Base-by-base conservation (phyloP, 2,888 invertebrate species). In the Leucozona laternaria region DNA sequence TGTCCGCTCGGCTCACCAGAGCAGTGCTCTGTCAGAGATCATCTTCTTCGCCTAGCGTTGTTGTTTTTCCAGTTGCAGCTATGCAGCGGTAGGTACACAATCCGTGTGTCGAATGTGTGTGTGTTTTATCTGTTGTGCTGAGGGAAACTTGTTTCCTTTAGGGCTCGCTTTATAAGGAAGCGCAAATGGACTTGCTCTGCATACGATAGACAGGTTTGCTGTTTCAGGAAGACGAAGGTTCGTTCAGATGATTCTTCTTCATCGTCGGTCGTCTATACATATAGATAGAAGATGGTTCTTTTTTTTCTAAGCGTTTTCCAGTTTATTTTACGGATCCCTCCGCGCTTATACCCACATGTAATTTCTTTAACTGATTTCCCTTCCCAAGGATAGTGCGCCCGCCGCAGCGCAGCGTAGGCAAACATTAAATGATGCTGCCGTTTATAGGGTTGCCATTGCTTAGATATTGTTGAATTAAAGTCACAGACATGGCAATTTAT, bases 111-210 rank as follows among this genome's bases (percentile, higher is more conserved):
- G 4, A 25, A 25, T 31, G 53, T 34, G 79, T 34, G 79, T 80
- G 68, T 77, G 55, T 15, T 20, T 15, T 6, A 13, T 37, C 25
- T 20, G 13, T 43, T 62, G 50, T 75, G 62, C 40, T 55, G 60
- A 43, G 75, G 68, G 81, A 66, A 86, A 86, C 86, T 82, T 81
- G 82, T 86, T 86, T 86, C 75, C 86, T 86, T 82, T 86, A 86
- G 86, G 86, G 86, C 86, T 82, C 53, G 34, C 73, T 86, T 70
- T 71, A 86, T 82, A 86, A 86, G 86, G 86, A 86, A 86, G 86
- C 86, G 86, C 82, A 86, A 79, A 81, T 78, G 78, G 78, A 86
- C 78, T 86, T 86, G 82, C 78, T 86, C 86, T 86, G 86, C 86
- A 86, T 86, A 86, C 86, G 73, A 79, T 45, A 6, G 66, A 66